Evolutionary conservation across 2,888 invertebrate genomes (phyloP), one percentile per base, ranked within the genome.

Genomic region (Eurois occulta): DNA sequence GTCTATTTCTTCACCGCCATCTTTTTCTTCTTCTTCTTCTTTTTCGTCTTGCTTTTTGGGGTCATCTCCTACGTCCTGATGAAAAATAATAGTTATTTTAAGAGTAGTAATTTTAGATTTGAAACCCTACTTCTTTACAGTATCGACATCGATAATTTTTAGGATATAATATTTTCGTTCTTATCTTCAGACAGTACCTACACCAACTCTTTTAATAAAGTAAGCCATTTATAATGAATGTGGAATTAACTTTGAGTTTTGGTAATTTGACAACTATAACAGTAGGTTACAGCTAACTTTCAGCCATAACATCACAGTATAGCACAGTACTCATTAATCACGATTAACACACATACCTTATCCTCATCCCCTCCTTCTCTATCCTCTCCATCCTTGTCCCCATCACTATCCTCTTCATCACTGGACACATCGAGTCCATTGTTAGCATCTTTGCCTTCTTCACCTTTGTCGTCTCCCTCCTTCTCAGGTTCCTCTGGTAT

Each of bases 361-460:
- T 92, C 88, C 60, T 89, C 89, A 55, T 87, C 87, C n/a, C 89
- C 87, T 13, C 91, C 90, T n/a, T 89, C 91, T 5, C 71, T 65
- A 7, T 69, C 78, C 24, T 91, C 88, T 0, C 87, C 92, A 11
- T 94, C 94, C 21, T 86, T 80, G 0, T 95, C 94, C 32, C 90
- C 94, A 24, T 91, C 95, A 28, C 89, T 94, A 28, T 91, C 95
- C 48, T 96, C 96, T 62, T 97, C 96, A 65, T 97, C 97, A 82
- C 95, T 96, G 10, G 96, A 96, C 4, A 97, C 94, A 73, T 97
- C 96, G 10, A 97, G 95, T 0, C 95, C 95, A 62, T 97, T 95
- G 38, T 94, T 94, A 24, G 94, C 92, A 24, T 94, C 94, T 73
- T 94, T 94, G 3, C 94, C 93, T 21, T 95, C 93, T 24, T 94